Conservation (phyloP, 1,140 invertebrate genomes). For the Drosophila orosa region DNA sequence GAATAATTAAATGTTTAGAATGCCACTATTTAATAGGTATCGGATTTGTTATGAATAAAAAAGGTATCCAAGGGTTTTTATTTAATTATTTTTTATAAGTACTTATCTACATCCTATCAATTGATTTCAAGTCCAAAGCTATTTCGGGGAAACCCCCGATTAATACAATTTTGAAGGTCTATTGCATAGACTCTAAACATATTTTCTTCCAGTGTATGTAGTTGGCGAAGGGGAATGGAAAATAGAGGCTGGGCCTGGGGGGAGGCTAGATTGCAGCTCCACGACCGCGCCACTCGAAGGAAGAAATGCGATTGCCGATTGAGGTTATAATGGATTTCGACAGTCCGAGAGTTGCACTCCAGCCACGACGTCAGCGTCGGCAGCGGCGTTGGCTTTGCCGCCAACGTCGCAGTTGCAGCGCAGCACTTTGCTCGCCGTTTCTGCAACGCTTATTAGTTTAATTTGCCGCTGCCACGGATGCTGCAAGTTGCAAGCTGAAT, state of each 20-base stretch:
- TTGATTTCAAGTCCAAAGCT: neutral
- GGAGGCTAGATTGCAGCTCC: slow-evolving; percentile 39
- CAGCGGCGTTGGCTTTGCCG: slow-evolving; percentile 1
- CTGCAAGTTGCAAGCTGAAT: too few species aligned
- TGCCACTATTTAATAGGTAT: too few species aligned
- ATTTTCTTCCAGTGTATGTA: slow-evolving; percentile 14
- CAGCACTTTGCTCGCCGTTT: slow-evolving; percentile 59
- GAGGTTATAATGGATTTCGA: slow-evolving; percentile 83
- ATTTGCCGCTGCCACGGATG: slow-evolving; percentile 63
- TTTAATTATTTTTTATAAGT: too few species aligned
- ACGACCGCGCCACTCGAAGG: slow-evolving; percentile 77
- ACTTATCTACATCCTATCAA: too few species aligned
- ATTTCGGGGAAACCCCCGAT: too few species aligned
- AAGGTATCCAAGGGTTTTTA: too few species aligned
- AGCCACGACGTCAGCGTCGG: slow-evolving; percentile 22
- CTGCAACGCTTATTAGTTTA: slow-evolving; percentile 80
- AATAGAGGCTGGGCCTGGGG: slow-evolving; percentile 9
- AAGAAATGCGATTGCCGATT: slow-evolving; percentile 83
- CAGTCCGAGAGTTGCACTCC: slow-evolving; percentile 72
- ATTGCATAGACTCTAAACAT: neutral
- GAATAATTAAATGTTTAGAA: too few species aligned
- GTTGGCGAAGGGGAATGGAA: slow-evolving; percentile 13
- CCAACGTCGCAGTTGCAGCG: slow-evolving; percentile 31
- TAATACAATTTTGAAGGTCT: neutral
- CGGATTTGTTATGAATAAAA: too few species aligned